phyloP scores from a whole-genome alignment of 2,113 vertebrate genomes.

The Orycteropus afer region DNA sequence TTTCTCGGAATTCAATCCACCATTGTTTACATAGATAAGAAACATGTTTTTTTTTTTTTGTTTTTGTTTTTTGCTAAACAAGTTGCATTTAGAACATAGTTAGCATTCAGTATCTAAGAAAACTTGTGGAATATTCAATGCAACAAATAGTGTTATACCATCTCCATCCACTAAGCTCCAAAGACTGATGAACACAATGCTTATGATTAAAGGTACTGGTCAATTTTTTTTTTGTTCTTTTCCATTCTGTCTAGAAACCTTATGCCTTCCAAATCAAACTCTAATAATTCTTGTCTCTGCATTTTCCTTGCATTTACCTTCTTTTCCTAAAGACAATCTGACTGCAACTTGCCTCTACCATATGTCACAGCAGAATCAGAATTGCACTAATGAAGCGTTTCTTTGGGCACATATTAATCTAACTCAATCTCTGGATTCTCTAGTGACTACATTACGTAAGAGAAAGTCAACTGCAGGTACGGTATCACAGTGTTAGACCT shows the following conservation, averaged over 20 bases:
- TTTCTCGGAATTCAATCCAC: neutral
- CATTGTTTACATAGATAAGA: neutral
- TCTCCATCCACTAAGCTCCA: neutral
- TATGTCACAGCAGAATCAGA: neutral
- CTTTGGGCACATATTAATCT: neutral
- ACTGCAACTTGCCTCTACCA: fast-evolving
- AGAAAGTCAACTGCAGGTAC: neutral
- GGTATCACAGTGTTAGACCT: fast-evolving
- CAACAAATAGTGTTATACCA: neutral
- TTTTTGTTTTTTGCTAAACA: neutral
- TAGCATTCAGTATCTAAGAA: neutral
- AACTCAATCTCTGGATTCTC: neutral
- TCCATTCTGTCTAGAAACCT: neutral
- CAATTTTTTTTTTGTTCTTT: neutral
- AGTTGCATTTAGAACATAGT: neutral
- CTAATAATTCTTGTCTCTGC: neutral
- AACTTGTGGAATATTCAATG: neutral
- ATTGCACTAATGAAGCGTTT: neutral
- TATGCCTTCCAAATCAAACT: neutral
- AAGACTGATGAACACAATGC: neutral
- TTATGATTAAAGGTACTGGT: neutral
- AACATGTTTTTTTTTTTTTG: neutral
- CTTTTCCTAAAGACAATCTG: neutral
- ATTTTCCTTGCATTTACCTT: neutral
- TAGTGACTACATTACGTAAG: neutral